Base-by-base conservation (phyloP, 2,113 vertebrate species). In the Barnardius zonarius region DNA sequence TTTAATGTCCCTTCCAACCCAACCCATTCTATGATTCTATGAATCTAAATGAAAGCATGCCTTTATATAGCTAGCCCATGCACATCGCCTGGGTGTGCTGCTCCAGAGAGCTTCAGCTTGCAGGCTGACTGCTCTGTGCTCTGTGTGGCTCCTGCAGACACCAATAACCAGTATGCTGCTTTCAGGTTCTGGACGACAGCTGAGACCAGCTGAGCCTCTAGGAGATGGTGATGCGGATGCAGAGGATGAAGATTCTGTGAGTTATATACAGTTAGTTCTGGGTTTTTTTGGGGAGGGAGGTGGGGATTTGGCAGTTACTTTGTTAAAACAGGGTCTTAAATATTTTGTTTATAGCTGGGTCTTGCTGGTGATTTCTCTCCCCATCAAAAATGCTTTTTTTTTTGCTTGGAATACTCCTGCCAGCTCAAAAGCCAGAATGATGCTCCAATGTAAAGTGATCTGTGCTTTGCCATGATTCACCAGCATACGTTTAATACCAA, bases 181-280 rank as follows among this genome's bases (percentile, higher is more conserved):
- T 70, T 39, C 94, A 98, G 98, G 63, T 92, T 98, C 98, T 18
- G 97, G 95, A 75, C 96, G 75, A 55, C 97, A 97, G 74, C 95
- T 98, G 91, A 97, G 97, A 87, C 94, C 96, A 0, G 83, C 95
- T 18, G 97, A 98, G 16, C 94, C 96, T 5, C 94, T 95, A 0
- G 97, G 84, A 24, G 97, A 97, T 41, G 97, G 77, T 9, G 97
- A 97, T 52, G 96, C 70, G 0, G 97, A 97, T 74, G 96, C 91
- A 2, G 97, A 97, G 33, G 98, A 98, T 1, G 97, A 97, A 37
- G 82, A 59, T 79, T 97, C 97, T 61, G 98, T 98, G 74, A 98
- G 98, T 95, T 68, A 78, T 73, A 73, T 44, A 13, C 12, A 19
- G 57, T 7, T 64, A 8, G 7, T 10, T 10, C 22, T 22, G 46